These are phyloP conservation scores for Grapholita molesta DNA, from an alignment of 1,140 invertebrate species.

Conservation along the genomic window DNA sequence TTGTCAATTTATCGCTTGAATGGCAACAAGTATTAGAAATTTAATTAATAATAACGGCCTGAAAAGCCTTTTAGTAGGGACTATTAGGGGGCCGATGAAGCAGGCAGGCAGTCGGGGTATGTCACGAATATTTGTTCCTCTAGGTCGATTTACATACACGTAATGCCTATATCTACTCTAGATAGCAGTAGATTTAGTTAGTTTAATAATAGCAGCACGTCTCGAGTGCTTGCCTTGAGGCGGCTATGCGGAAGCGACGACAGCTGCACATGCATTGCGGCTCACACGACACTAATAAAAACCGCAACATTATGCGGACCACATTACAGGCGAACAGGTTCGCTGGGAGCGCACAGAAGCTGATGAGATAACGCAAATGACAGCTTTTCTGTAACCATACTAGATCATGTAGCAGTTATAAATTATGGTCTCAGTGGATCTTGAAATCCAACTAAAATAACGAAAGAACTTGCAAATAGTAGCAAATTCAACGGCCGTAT, in stretches of 20 bases:
- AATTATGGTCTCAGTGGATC: too few relatives aligned
- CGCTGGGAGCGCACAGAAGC: not conserved
- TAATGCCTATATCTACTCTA: not conserved
- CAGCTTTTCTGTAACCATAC: not conserved
- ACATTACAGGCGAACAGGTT: slow-evolving; percentile 23
- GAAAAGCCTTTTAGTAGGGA: too few relatives aligned
- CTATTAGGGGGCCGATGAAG: too few relatives aligned
- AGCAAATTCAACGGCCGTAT: too few relatives aligned
- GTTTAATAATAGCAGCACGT: not conserved
- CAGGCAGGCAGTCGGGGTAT: too few relatives aligned
- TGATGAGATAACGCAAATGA: not conserved
- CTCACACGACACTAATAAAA: slow-evolving; percentile 40
- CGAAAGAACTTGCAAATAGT: too few relatives aligned
- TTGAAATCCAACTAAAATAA: too few relatives aligned
- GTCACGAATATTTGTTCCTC: too few relatives aligned
- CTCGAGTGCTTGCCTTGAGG: not conserved
- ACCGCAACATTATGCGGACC: slow-evolving; percentile 33
- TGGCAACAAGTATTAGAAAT: too few relatives aligned
- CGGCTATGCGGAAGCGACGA: slow-evolving; percentile 58
- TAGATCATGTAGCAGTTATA: not conserved
- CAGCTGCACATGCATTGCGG: slow-evolving; percentile 48
- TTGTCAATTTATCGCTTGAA: too few relatives aligned
- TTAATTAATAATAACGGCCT: too few relatives aligned
- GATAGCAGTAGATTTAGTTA: not conserved
- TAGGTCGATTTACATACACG: too few relatives aligned